These are phyloP conservation scores for Anthopleura sola DNA, from an alignment of 64 coral and sea anemone species.

Conservation along the genomic window DNA sequence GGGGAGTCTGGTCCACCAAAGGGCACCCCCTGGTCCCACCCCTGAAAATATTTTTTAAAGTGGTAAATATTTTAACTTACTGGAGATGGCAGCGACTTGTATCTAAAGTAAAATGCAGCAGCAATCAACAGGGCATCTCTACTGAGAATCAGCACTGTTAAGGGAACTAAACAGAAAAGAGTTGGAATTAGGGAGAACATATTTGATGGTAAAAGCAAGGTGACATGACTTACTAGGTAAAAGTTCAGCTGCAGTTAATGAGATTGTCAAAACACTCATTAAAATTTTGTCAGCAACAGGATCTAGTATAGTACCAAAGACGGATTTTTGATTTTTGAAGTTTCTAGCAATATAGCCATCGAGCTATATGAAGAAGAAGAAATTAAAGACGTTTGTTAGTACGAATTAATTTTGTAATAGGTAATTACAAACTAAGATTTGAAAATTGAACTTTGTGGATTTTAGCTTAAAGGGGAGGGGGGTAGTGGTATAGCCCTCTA, in stretches of 20 bases:
- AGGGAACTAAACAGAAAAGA: slow-evolving; percentile 56
- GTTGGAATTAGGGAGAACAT: not conserved
- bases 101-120: slow-evolving; percentile 86
- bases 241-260: slow-evolving; percentile 73
- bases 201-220: not conserved
- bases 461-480: no score
- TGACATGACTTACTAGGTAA: slow-evolving; percentile 63
- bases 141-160: slow-evolving; percentile 79
- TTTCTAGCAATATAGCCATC: slow-evolving; percentile 98
- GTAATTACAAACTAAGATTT: no score
- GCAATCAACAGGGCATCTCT: slow-evolving; percentile 71
- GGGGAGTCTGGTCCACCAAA: no score
- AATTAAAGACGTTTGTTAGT: no score
- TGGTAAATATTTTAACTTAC: slow-evolving; percentile 51
- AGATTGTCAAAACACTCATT: slow-evolving; percentile 78
- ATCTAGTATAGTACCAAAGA: slow-evolving; percentile 93
- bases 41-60: no score
- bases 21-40: no score
- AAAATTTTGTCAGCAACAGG: slow-evolving; percentile 96
- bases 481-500: no score
- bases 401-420: no score
- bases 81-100: slow-evolving; percentile 84
- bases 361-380: no score
- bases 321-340: slow-evolving; percentile 93
- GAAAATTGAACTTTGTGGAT: no score